Base-by-base conservation (phyloP, 2,113 vertebrate genomes). In the Sula dactylatra region DNA sequence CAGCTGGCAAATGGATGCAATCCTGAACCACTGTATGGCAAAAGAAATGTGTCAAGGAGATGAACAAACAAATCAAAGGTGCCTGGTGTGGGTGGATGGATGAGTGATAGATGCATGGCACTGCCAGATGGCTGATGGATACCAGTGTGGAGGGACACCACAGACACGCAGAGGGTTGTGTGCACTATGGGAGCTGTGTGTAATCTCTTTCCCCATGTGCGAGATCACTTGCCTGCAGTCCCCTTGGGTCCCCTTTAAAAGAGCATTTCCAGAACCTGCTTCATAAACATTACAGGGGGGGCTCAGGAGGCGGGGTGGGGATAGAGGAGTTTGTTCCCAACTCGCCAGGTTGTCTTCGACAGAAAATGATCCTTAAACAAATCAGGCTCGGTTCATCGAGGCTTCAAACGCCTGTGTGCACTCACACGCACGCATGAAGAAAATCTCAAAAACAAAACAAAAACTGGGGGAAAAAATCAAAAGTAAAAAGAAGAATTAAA, bases 341-440 rank as follows among this genome's bases (percentile, higher is more conserved):
- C 73, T 64, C 44, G 0, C 90, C 67, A 40, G 49, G 34, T 58
- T 84, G 88, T 38, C 92, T 94, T 79, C 55, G 0, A 42, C 76
- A 56, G 76, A 96, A 93, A 95, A 92, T 4, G 15, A 55, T 72
- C 77, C 70, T 96, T 95, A 94, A 95, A 92, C 85, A 94, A 95
- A 93, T 65, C 91, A 49, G n/a, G n/a, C 34, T 88, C 4, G 0
- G 50, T 50, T 92, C 59, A 38, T 77, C 12, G 0, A 16, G 13
- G n/a, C 84, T 95, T 97, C 97, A 96, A 89, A 95, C 13, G 3
- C 44, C 9, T 15, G 3, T 12, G 62, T 49, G 65, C 1, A 0
- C 59, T 84, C 36, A 4, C 79, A 15, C 16, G 29, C 24, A 11
- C 7, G 3, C 3, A 38, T 1, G 22, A 47, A 82, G 36, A 81